Base-by-base conservation (phyloP, 2,888 invertebrate genomes). In the Ophioninae sp. region DNA sequence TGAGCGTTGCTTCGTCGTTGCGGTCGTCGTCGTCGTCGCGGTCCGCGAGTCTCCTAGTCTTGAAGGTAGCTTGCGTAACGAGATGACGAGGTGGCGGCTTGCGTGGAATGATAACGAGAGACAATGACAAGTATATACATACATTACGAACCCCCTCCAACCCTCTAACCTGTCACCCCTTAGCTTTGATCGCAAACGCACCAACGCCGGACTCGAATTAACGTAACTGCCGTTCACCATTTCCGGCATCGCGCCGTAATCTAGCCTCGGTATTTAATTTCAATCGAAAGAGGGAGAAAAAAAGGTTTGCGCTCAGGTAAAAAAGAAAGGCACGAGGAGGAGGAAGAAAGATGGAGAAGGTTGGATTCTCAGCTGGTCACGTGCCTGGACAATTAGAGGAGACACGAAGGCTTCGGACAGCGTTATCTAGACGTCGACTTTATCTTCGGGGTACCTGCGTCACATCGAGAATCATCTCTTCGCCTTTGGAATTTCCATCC, bases 91-190 rank as follows among this genome's bases (percentile, higher is more conserved):
- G 73, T 80, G 74, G 10, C 44, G 44, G 74, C 79, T 63, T 20
- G 68, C 74, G 23, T 61, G 79, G 79, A 80, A 80, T 74, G 79
- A 80, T 80, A 80, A 80, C 79, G 74, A 80, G 9, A 20, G 79
- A 80, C 79, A 80, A 80, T 80, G 74, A 80, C 68, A 39, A 59
- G 58, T 61, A 23, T 77, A 77, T 59, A 77, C 61, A 39, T 75
- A 65, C 65, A 75, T 65, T 23, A 59, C 61, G 17, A 10, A 6
- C n/a, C 8, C 58, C 9, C 30, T 13, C 39, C n/a, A n/a, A 30
- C 37, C n/a, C 22, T 10, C 7, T n/a, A n/a, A 23, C 10, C 10
- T 44, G 44, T 13, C 44, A 13, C 44, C 44, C 44, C 44, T 44
- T 44, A 13, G 44, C 44, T 44, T 13, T 13, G 44, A 44, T 44